These are phyloP conservation scores for Halocynthia roretzi DNA, from an alignment of 23 tunicate genomes.

Conservation along the genomic window DNA sequence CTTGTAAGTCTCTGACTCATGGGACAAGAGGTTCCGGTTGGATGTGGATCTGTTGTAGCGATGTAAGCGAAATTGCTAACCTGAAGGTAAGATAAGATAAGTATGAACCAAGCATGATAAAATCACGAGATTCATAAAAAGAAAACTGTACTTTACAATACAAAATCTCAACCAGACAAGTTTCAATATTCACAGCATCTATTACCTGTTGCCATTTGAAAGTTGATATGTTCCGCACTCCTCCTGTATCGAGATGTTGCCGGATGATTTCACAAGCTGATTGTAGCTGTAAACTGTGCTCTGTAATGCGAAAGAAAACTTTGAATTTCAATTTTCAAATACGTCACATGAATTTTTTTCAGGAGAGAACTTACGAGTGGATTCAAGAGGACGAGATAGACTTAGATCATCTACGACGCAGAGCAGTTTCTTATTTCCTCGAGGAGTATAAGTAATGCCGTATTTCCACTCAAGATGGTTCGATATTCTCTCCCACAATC, in stretches of 20 bases:
- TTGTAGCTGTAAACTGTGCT: constrained; percentile 26
- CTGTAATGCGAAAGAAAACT: constrained; percentile 12
- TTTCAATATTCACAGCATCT: too few species aligned
- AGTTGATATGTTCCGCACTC: constrained; percentile 62
- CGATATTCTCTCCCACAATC: constrained; percentile 55
- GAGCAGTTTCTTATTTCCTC: constrained; percentile 80
- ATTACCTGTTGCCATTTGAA: constrained; percentile 81
- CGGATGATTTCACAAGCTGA: constrained; percentile 85
- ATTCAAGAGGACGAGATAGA: constrained; percentile 34
- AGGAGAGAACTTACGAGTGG: not conserved
- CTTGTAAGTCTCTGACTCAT: constrained; percentile 65
- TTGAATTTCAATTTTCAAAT: not conserved
- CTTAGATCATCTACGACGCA: constrained; percentile 87
- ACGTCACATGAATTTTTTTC: not conserved
- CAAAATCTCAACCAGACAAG: too few species aligned
- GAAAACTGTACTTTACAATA: too few species aligned
- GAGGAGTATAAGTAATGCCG: constrained; percentile 55
- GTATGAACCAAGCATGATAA: too few species aligned
- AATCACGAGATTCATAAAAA: not conserved
- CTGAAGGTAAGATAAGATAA: not conserved
- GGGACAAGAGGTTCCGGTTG: constrained; percentile 29
- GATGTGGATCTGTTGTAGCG: constrained; percentile 61
- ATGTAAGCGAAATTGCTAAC: constrained; percentile 81
- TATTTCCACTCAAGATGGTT: constrained; percentile 76
- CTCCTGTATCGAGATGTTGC: constrained; percentile 81